phyloP scores from a whole-genome alignment of 1,140 invertebrate species.

The Oryctes rhinoceros region DNA sequence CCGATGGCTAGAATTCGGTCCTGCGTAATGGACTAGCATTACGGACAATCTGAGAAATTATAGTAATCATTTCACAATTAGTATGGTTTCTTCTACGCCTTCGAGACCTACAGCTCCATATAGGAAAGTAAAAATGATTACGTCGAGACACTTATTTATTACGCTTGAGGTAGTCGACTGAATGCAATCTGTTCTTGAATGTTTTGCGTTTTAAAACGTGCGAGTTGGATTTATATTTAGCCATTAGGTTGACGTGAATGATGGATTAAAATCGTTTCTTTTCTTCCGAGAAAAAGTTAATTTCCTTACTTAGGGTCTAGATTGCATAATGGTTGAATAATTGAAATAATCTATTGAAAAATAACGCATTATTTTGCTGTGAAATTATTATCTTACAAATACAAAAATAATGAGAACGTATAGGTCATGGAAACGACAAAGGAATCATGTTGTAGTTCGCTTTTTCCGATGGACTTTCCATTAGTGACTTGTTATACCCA shows the following conservation, averaged over 20 bases:
- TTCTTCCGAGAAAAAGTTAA: too few relatives aligned
- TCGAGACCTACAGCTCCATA: not conserved
- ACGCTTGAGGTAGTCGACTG: not conserved
- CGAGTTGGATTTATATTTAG: not conserved
- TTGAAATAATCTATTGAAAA: too few relatives aligned
- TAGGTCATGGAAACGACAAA: too few relatives aligned
- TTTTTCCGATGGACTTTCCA: too few relatives aligned
- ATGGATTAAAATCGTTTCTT: not conserved
- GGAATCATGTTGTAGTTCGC: too few relatives aligned
- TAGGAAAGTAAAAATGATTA: not conserved
- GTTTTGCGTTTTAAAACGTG: not conserved
- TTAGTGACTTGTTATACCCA: too few relatives aligned
- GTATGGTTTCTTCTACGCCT: not conserved
- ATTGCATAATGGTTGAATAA: too few relatives aligned
- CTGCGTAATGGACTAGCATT: not conserved
- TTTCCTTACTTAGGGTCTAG: too few relatives aligned
- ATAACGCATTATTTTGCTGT: too few relatives aligned
- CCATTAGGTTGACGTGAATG: not conserved
- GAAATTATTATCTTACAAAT: too few relatives aligned
- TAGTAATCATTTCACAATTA: conserved; percentile 19
- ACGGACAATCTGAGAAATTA: conserved; percentile 2
- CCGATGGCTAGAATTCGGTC: not conserved
- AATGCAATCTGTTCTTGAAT: not conserved
- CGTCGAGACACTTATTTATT: not conserved
- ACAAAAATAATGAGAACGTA: too few relatives aligned